These are phyloP conservation scores for Genyomyrus donnyi DNA, from an alignment of 2,113 vertebrate genomes.

Conservation along the genomic window DNA sequence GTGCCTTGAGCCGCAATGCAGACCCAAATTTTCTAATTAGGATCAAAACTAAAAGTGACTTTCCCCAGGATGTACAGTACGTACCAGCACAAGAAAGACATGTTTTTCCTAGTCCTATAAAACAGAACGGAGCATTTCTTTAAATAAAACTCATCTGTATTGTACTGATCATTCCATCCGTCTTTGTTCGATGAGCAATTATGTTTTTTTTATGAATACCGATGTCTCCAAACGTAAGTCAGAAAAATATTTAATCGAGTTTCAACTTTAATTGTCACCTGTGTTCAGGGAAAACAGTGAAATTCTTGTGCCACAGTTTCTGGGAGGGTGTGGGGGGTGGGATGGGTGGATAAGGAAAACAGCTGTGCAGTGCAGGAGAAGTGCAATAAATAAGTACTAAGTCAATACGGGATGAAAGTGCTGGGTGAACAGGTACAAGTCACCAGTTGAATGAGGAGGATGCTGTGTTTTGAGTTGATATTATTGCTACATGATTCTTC, in stretches of 20 bases:
- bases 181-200: background rate
- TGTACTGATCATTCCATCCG: background rate
- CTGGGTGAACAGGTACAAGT: background rate
- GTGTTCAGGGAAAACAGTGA: background rate
- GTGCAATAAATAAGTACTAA: background rate
- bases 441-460: background rate
- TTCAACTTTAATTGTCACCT: background rate
- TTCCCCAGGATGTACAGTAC: background rate
- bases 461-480: background rate
- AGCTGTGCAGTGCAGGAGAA: background rate
- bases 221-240: background rate
- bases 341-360: background rate
- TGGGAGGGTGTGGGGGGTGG: background rate
- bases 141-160: background rate
- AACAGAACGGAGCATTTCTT: background rate
- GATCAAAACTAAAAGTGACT: background rate
- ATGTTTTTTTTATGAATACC: background rate
- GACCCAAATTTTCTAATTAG: background rate
- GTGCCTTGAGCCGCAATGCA: background rate
- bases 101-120: background rate
- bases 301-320: background rate
- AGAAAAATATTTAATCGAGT: background rate
- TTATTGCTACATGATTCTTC: too few relatives aligned
- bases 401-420: background rate
- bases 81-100: background rate